Conservation (phyloP, 2,888 invertebrate species). For the Trissolcus brochymenae region DNA sequence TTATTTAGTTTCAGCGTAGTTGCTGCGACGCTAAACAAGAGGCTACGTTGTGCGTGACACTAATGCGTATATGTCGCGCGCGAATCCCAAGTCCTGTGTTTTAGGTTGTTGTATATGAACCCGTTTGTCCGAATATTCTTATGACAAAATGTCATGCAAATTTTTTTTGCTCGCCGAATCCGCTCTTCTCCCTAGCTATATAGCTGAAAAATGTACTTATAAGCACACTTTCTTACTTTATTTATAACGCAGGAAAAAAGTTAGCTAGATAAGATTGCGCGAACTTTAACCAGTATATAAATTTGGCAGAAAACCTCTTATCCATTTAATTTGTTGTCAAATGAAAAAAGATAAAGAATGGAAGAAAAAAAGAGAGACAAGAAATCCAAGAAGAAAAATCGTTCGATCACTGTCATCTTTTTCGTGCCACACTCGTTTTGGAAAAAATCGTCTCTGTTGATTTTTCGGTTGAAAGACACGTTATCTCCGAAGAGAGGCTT, state of each 20-base stretch:
- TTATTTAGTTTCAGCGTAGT: slow-evolving; percentile 46
- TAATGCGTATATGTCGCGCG: slow-evolving; percentile 54
- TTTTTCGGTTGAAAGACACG: too few relatives aligned
- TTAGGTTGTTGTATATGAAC: slow-evolving; percentile 50
- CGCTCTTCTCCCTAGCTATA: slow-evolving; percentile 16
- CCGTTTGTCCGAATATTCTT: slow-evolving; percentile 44
- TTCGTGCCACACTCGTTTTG: too few relatives aligned
- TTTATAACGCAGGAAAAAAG: neutral
- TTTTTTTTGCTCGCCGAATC: slow-evolving; percentile 38
- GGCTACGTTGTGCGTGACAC: slow-evolving; percentile 52
- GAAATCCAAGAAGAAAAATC: too few relatives aligned
- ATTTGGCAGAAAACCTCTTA: too few relatives aligned
- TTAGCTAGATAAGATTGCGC: too few relatives aligned
- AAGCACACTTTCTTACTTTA: neutral
- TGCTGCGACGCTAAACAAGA: slow-evolving; percentile 46
- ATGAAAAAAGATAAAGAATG: too few relatives aligned
- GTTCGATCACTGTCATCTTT: too few relatives aligned
- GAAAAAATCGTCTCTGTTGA: too few relatives aligned
- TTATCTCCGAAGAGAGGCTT: slow-evolving; percentile 24
- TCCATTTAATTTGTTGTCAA: too few relatives aligned
- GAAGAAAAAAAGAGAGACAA: too few relatives aligned
- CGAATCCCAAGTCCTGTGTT: slow-evolving; percentile 45
- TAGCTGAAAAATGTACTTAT: too few relatives aligned
- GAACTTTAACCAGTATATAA: too few relatives aligned
- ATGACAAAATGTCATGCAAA: slow-evolving; percentile 53